These are phyloP conservation scores for Phalanger gymnotis DNA, from an alignment of 2,797 vertebrate genomes.

Conservation along the genomic window DNA sequence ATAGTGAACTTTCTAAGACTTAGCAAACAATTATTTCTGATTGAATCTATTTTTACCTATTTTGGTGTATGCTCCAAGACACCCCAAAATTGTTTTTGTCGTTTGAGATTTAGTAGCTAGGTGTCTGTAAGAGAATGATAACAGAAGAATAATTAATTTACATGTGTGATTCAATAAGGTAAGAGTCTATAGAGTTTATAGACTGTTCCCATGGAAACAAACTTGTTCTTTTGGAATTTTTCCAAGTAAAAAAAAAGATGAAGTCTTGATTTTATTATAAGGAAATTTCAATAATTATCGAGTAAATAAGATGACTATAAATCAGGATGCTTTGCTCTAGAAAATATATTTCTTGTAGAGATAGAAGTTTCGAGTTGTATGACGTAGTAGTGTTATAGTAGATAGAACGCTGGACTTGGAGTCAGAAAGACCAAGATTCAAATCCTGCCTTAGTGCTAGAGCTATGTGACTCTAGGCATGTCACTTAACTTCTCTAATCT, in stretches of 20 bases:
- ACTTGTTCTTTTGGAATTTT: background rate
- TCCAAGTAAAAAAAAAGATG: slow-evolving; percentile 13
- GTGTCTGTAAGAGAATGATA: background rate
- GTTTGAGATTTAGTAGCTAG: background rate
- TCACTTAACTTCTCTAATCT: background rate
- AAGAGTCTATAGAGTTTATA: background rate
- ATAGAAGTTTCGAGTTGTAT: background rate
- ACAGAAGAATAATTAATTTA: background rate
- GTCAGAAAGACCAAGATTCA: background rate
- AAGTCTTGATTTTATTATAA: slow-evolving; percentile 10
- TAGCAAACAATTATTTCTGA: slow-evolving; percentile 9
- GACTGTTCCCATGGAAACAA: slow-evolving; percentile 31
- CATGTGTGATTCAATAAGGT: slow-evolving; percentile 22
- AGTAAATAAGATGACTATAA: slow-evolving; percentile 37
- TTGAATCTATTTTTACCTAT: slow-evolving; percentile 33
- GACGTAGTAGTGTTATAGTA: too few relatives aligned
- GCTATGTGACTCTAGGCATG: background rate
- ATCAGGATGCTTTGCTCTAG: slow-evolving; percentile 42
- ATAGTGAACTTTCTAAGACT: slow-evolving; percentile 7
- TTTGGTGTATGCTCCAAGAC: slow-evolving; percentile 40
- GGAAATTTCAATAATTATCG: background rate
- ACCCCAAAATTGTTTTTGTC: slow-evolving; percentile 23
- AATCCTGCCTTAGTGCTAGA: background rate
- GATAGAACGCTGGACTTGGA: background rate
- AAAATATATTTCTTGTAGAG: slow-evolving; percentile 27